Evolutionary conservation across 2,888 invertebrate species (phyloP).

Genomic region (Pinctada fucata): DNA sequence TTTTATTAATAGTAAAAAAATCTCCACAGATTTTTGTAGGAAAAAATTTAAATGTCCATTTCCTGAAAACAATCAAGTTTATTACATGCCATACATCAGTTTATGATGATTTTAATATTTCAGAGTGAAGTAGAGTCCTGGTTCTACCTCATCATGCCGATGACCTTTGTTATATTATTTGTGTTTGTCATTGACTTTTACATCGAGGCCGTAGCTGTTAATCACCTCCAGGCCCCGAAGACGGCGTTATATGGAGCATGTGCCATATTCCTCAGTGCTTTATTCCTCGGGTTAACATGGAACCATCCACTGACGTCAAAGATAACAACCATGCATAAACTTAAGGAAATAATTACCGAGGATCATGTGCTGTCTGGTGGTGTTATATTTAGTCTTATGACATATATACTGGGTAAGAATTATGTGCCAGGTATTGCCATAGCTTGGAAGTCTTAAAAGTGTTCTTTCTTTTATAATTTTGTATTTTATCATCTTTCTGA

Average conservation of each 20-base stretch:
- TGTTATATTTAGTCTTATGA: slow-evolving; percentile 77
- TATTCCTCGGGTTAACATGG: slow-evolving; percentile 74
- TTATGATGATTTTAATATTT: slow-evolving; percentile 16
- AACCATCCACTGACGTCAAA: slow-evolving; percentile 73
- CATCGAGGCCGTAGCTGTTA: slow-evolving; percentile 76
- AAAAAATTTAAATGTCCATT: too few relatives aligned
- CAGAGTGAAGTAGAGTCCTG: slow-evolving; percentile 69
- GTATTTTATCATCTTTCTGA: background rate
- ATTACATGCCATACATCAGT: too few relatives aligned
- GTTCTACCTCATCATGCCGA: slow-evolving; percentile 69
- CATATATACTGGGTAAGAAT: slow-evolving; percentile 77
- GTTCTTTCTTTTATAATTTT: background rate
- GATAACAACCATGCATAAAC: slow-evolving; percentile 67
- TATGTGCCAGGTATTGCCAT: background rate
- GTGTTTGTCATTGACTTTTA: slow-evolving; percentile 79
- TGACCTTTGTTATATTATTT: slow-evolving; percentile 75
- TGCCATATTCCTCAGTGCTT: slow-evolving; percentile 76
- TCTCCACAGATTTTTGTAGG: too few relatives aligned
- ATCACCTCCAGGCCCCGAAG: slow-evolving; percentile 71
- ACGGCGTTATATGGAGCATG: slow-evolving; percentile 76
- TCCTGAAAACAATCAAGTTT: too few relatives aligned
- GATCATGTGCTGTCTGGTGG: slow-evolving; percentile 78
- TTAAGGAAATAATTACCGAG: slow-evolving; percentile 69
- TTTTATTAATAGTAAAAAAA: too few relatives aligned
- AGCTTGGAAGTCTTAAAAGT: background rate